These are phyloP conservation scores for Drosophila helvetica DNA, from an alignment of 2,888 invertebrate genomes.

Conservation along the genomic window DNA sequence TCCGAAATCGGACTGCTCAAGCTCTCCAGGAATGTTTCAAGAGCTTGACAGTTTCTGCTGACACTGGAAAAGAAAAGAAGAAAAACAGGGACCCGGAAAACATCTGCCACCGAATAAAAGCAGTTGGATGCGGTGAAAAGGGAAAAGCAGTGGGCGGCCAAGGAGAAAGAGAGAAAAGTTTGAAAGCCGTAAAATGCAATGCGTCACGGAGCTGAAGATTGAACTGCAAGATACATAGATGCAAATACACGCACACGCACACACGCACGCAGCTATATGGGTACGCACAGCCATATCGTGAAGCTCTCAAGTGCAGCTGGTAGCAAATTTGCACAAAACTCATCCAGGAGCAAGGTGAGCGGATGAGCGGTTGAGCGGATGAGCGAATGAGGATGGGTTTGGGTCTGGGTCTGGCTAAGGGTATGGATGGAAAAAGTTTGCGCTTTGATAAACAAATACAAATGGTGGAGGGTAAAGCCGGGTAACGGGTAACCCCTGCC, in stretches of 20 bases:
- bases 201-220: conserved; percentile 50
- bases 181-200: conserved; percentile 59
- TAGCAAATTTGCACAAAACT: conserved; percentile 55
- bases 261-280: conserved; percentile 7
- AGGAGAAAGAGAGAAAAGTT: conserved; percentile 24
- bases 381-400: conserved; percentile 2
- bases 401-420: neutral
- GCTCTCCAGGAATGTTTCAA: conserved; percentile 20
- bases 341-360: neutral
- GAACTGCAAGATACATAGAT: conserved; percentile 44
- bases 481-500: neutral
- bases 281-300: conserved; percentile 8
- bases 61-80: conserved; percentile 21
- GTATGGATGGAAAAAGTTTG: conserved; percentile 51
- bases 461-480: conserved; percentile 48
- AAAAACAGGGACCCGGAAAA: neutral
- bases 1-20: conserved; percentile 15
- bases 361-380: conserved; percentile 1
- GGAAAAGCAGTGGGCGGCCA: neutral
- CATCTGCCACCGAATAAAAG: conserved; percentile 4
- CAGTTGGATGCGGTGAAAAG: conserved; percentile 13
- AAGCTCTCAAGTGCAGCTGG: conserved; percentile 61
- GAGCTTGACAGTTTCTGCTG: conserved; percentile 31
- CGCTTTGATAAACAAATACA: conserved; percentile 75
- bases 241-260: conserved; percentile 11